Conservation (phyloP, 2,888 invertebrate genomes). For the Trichacis sp. region DNA sequence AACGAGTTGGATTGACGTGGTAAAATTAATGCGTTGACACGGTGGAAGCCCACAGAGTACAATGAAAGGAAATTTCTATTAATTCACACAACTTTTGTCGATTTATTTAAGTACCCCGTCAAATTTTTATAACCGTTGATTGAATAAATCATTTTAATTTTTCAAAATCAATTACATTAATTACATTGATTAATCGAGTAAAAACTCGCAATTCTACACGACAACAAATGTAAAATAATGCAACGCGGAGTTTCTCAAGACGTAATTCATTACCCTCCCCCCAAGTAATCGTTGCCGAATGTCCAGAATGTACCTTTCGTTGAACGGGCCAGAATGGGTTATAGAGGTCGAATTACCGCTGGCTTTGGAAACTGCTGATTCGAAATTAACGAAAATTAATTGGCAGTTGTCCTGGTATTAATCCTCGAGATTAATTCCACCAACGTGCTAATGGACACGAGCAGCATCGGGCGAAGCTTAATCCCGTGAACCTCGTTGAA, state of each 20-base stretch:
- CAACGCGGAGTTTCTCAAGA: neutral
- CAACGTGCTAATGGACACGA: conserved; percentile 62
- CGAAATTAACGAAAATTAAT: conserved; percentile 68
- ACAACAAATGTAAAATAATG: too few species aligned
- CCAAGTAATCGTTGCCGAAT: conserved; percentile 31
- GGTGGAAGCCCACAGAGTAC: too few species aligned
- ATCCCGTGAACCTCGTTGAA: neutral
- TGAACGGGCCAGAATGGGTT: conserved; percentile 29
- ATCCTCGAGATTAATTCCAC: conserved; percentile 62
- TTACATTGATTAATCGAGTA: too few species aligned
- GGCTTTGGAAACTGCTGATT: conserved; percentile 65
- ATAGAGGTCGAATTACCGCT: conserved; percentile 37
- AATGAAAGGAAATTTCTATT: too few species aligned
- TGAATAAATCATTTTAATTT: too few species aligned
- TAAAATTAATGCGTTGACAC: too few species aligned
- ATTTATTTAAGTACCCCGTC: too few species aligned
- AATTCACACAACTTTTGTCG: too few species aligned
- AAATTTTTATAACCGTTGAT: too few species aligned
- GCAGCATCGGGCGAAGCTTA: conserved; percentile 12
- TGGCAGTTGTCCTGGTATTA: conserved; percentile 63
- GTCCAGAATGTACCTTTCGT: conserved; percentile 21
- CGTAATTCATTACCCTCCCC: neutral
- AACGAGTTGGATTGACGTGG: too few species aligned
- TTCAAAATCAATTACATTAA: too few species aligned
- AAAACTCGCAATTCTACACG: too few species aligned